Evolutionary conservation across 2,113 vertebrate species (phyloP), one percentile per base, ranked within the genome.

Genomic region (Pteruthius melanotis): DNA sequence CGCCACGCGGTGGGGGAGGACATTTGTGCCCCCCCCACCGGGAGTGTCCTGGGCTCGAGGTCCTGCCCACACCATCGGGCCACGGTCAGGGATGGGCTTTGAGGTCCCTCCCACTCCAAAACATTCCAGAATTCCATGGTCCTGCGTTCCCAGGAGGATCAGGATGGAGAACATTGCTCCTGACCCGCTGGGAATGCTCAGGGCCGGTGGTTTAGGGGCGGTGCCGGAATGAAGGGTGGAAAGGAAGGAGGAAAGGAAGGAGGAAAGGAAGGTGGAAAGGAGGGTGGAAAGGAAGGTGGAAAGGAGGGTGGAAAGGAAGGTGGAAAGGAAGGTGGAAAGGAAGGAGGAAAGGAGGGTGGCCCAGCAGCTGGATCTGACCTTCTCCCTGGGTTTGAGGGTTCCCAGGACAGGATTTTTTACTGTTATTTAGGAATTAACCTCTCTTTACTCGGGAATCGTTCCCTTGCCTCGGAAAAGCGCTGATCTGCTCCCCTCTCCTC

Each of bases 1-100:
- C 33, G 4, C 4, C 15, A 1, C 3, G 0, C 5, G 7, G 7
- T 30, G 6, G 21, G 21, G 30, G 44, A 60, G 44, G 63, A 37
- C 1, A 1, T 10, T 30, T 13, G 35, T 30, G 56, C 21, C 54
- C 30, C 27, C 21, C 5, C 30, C 33, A n/a, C n/a, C n/a, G 13
- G 44, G 20, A 27, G 6, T 2, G 1, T 24, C 57, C 49, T 27
- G 79, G 53, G 44, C 59, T 45, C 0, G 0, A 52, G 44, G 30
- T 26, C 26, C 65, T 17, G 33, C n/a, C 4, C 39, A 8, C 5
- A 1, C 28, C 61, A 22, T 39, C 68, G 19, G 30, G 5, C 1
- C 53, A 8, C 0, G 26, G 26, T 17, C 63, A 31, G 47, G 24
- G 28, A 9, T 27, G 20, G 30, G 21, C 16, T 68, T 31, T 26